Conservation (phyloP, 1,140 invertebrate species). For the Diorhabda sublineata region DNA sequence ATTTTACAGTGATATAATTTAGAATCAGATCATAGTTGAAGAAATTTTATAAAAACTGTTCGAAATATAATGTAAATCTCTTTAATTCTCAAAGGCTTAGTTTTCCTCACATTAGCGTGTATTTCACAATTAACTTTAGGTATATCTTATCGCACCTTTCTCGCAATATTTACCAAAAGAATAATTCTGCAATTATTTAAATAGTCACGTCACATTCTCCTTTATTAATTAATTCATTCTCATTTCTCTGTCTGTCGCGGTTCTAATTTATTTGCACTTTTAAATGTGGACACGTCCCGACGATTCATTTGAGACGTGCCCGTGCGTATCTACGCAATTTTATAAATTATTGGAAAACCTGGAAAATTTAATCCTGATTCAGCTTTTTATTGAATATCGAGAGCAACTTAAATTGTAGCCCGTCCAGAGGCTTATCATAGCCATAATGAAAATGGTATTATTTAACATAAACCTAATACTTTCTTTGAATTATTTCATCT, state of each 20-base stretch:
- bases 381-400: conserved; percentile 1
- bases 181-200: conserved; percentile 17
- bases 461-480: too few relatives aligned
- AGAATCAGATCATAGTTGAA: too few relatives aligned
- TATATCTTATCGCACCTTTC: conserved; percentile 7
- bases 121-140: neutral
- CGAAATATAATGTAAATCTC: too few relatives aligned
- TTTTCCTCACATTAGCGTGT: neutral
- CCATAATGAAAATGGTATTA: too few relatives aligned
- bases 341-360: conserved; percentile 20
- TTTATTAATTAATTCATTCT: conserved; percentile 21
- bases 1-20: too few relatives aligned
- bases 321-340: conserved; percentile 23
- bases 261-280: conserved; percentile 23
- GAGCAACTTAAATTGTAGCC: neutral
- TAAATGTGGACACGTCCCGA: conserved; percentile 20
- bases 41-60: too few relatives aligned
- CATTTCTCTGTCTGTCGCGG: conserved; percentile 17
- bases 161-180: conserved; percentile 3
- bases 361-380: conserved; percentile 11
- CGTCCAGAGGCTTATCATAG: too few relatives aligned
- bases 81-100: too few relatives aligned
- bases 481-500: too few relatives aligned
- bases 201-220: conserved; percentile 16
- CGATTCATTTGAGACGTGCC: conserved; percentile 18